Percentiles rank a stretch among this genome's conserved stretches.
These are phyloP conservation scores for Salmo trutta DNA, from an alignment of 2,797 vertebrate genomes.

Conservation along the genomic window DNA sequence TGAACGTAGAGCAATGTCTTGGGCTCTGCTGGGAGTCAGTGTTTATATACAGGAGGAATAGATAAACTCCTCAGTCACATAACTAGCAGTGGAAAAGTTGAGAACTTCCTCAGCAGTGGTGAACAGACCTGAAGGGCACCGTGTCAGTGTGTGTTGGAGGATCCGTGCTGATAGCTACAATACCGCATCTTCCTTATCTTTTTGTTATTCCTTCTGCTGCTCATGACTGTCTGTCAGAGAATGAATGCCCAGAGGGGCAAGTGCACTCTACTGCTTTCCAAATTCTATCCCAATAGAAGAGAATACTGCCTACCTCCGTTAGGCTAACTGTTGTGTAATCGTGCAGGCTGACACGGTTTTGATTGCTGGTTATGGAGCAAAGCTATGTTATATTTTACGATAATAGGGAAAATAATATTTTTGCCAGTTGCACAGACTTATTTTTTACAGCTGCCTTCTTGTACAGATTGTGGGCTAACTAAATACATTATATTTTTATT, in stretches of 20 bases:
- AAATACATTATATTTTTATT: no score
- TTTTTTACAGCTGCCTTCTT: neutral
- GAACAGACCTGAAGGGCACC: conserved; percentile 32
- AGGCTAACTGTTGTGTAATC: neutral
- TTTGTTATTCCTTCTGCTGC: conserved; percentile 13
- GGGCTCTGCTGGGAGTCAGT: conserved; percentile 18
- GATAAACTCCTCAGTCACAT: conserved; percentile 28
- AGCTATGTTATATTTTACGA: no score
- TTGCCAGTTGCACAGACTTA: neutral
- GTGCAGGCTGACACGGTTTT: neutral
- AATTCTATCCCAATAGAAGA: neutral
- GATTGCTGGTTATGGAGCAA: neutral
- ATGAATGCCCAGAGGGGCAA: neutral
- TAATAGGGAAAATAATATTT: no score
- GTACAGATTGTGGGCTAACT: neutral
- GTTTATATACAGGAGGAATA: conserved; percentile 13
- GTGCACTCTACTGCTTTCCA: neutral
- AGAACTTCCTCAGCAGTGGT: conserved; percentile 47
- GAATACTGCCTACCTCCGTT: neutral
- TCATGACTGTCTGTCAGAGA: conserved; percentile 11
- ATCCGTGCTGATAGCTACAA: conserved; percentile 32
- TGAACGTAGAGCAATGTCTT: conserved; percentile 19
- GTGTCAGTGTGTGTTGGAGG: conserved; percentile 38
- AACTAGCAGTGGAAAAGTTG: conserved; percentile 27
- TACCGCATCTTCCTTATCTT: neutral